Base-by-base conservation (phyloP, 2,797 vertebrate species). In the Threskiornis aethiopicus region DNA sequence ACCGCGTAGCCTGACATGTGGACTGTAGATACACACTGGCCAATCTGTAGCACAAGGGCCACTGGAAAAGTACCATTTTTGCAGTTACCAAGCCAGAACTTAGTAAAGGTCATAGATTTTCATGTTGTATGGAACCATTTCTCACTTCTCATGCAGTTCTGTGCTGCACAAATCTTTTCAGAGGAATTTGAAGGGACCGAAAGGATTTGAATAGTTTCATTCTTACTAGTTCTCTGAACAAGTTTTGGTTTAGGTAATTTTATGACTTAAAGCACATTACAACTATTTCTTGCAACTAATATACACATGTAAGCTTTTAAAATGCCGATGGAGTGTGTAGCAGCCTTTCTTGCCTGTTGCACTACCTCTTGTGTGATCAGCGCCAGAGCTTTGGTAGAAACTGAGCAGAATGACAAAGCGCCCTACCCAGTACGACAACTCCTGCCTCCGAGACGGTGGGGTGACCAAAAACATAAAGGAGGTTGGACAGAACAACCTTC, bases 361-460 rank as follows among this genome's bases (percentile, higher is more conserved):
- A 6, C 25, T 15, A 5, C n/a, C 33, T 55, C 7, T 25, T 54
- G 31, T 19, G 20, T 16, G 25, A 20, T 55, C 67, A 37, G 51
- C 46, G 28, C 10, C 6, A 29, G 65, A 29, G 47, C 72, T 90
- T 25, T 26, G 69, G 31, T 8, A 25, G 24, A 22, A 58, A 39
- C 42, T 12, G 13, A 88, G 31, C 42, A 80, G 69, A n/a, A 66
- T 22, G 33, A 37, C 4, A 17, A 42, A 65, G 35, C 59, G 1
- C 39, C 33, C 26, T 9, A 1, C 28, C 29, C n/a, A 35, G 9
- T 41, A 16, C 0, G 1, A 5, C 33, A 39, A 5, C 37, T 37
- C 72, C 47, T 77, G 31, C 57, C 41, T 58, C 46, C 1, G 7
- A 20, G 8, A 2, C 2, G 4, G 10, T 54, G 37, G 14, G 8